These are phyloP conservation scores for Mohoua ochrocephala DNA, from an alignment of 2,113 vertebrate species.

Conservation along the genomic window DNA sequence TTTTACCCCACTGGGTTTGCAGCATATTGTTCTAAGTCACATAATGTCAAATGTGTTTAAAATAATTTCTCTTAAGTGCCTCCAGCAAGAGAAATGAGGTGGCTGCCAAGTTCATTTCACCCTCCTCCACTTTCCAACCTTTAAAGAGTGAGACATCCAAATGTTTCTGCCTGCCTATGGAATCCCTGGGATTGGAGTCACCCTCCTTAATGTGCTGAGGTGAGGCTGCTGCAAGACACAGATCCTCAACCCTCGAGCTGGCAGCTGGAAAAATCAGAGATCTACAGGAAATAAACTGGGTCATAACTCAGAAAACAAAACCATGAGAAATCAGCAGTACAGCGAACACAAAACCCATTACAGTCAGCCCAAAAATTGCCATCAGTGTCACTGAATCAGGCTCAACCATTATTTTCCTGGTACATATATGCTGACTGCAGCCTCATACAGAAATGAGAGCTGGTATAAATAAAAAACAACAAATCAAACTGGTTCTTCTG, in stretches of 20 bases:
- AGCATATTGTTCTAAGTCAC: not conserved
- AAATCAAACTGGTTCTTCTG: not conserved
- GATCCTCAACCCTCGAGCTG: not conserved
- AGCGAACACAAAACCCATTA: not conserved
- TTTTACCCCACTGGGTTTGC: not conserved
- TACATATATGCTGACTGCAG: not conserved
- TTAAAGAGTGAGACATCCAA: not conserved
- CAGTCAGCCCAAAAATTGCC: not conserved
- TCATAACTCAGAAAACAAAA: not conserved
- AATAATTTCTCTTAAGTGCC: slow-evolving; percentile 17
- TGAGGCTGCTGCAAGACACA: not conserved
- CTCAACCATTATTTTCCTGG: not conserved
- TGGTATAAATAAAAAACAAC: not conserved
- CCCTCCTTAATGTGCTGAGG: not conserved
- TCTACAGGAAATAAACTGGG: not conserved
- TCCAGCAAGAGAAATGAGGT: not conserved
- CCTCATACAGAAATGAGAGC: not conserved
- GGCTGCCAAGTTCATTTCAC: not conserved
- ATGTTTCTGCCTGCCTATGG: not conserved
- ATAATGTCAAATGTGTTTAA: not conserved
- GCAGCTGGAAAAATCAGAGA: not conserved
- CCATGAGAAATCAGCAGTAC: not conserved
- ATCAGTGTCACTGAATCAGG: not conserved
- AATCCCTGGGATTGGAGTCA: not conserved
- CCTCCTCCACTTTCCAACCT: not conserved